Conservation (phyloP, 2,797 vertebrate species). For the Rhinichthys osculus region DNA sequence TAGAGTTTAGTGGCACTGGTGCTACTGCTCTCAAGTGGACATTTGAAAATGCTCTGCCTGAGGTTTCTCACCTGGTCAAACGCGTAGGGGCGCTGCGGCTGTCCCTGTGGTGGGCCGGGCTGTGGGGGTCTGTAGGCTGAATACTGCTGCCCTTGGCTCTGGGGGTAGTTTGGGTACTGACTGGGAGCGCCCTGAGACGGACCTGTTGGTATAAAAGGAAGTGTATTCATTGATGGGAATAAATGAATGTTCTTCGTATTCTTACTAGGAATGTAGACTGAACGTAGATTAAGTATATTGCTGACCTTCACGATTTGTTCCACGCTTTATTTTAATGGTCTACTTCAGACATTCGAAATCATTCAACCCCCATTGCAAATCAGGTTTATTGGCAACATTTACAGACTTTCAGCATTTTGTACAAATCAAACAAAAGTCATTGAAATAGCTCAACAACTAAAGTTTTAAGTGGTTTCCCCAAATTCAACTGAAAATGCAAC, state of each 20-base stretch:
- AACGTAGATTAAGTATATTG: neutral
- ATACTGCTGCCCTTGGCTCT: slow-evolving; percentile 97
- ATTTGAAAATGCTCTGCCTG: neutral
- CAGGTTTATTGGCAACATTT: too few relatives aligned
- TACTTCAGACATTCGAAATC: too few relatives aligned
- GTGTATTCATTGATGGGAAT: neutral
- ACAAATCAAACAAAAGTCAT: too few relatives aligned
- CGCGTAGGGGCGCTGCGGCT: slow-evolving; percentile 96
- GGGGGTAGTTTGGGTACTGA: slow-evolving; percentile 96
- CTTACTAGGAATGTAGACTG: neutral
- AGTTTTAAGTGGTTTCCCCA: too few relatives aligned
- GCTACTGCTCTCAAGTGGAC: neutral
- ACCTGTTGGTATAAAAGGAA: slow-evolving; percentile 70
- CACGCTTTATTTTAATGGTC: neutral
- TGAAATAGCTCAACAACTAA: too few relatives aligned
- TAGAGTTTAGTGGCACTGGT: too few relatives aligned
- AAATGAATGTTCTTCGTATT: neutral
- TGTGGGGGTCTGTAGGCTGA: slow-evolving; percentile 92
- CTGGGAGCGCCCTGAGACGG: slow-evolving; percentile 91
- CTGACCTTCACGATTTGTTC: neutral
- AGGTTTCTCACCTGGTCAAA: slow-evolving; percentile 93
- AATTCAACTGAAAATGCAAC: too few relatives aligned
- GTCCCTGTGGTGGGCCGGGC: slow-evolving; percentile 93
- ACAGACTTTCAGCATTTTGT: too few relatives aligned
- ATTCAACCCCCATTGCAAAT: too few relatives aligned